Conservation (phyloP, 2,888 invertebrate genomes). For the Neoitamus cyanurus region DNA sequence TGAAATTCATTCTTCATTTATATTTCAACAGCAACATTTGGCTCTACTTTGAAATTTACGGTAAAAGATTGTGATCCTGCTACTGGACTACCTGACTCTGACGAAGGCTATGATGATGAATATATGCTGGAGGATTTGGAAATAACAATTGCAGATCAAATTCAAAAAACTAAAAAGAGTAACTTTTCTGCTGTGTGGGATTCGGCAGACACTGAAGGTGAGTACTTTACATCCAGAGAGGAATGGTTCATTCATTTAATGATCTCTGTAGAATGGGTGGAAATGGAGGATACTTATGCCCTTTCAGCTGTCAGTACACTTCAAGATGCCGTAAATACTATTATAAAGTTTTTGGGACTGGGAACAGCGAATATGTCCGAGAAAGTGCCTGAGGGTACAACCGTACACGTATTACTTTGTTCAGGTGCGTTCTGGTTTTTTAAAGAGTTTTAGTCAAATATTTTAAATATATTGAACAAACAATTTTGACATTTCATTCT, state of each 20-base stretch:
- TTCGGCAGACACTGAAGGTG: constrained; percentile 71
- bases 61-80: constrained; percentile 97
- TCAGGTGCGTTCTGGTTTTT: constrained; percentile 73
- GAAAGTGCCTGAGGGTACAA: constrained; percentile 83
- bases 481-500: constrained; percentile 48
- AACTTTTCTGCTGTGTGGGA: constrained; percentile 88
- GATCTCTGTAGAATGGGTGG: constrained; percentile 67
- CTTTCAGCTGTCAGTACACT: constrained; percentile 82
- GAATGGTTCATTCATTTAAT: background rate
- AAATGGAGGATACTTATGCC: constrained; percentile 93
- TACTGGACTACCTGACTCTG: constrained; percentile 92
- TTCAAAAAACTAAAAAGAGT: constrained; percentile 80
- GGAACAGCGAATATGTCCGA: constrained; percentile 88
- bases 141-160: constrained; percentile 85
- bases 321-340: constrained; percentile 86
- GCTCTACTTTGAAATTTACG: constrained; percentile 89
- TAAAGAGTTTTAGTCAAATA: background rate
- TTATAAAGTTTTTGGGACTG: constrained; percentile 84
- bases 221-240: background rate
- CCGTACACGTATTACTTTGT: constrained; percentile 82
- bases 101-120: constrained; percentile 96
- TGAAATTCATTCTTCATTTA: background rate
- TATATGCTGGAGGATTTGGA: constrained; percentile 96
- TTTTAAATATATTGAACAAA: background rate
- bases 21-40: constrained; percentile 73